Percentiles rank a stretch among this genome's conserved stretches.
Conservation (phyloP, 2,113 vertebrate genomes). For the Brienomyrus brachyistius region DNA sequence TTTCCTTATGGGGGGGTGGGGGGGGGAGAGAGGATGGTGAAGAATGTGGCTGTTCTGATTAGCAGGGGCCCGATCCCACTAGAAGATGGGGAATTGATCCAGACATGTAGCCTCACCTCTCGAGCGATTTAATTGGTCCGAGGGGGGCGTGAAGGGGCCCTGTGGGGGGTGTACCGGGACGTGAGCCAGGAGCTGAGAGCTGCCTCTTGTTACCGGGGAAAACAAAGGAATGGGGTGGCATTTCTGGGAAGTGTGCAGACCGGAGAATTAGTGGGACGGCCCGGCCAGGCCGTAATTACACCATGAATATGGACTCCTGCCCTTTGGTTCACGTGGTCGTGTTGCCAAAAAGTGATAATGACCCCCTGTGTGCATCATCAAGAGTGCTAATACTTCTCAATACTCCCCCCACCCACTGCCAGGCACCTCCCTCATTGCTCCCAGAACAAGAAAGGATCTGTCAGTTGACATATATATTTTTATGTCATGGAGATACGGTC, state of each 20-base stretch:
- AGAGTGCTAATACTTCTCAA: not conserved
- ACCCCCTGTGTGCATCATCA: slow-evolving; percentile 24
- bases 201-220: not conserved
- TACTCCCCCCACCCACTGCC: not conserved
- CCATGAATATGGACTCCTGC: slow-evolving; percentile 51
- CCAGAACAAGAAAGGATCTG: not conserved
- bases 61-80: slow-evolving; percentile 34
- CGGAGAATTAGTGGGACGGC: slow-evolving; percentile 36
- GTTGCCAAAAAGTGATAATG: slow-evolving; percentile 46
- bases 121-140: slow-evolving; percentile 38
- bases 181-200: not conserved
- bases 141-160: slow-evolving; percentile 18
- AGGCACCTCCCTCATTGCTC: not conserved
- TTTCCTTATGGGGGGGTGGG: slow-evolving; percentile 15
- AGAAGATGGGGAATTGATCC: slow-evolving; percentile 35
- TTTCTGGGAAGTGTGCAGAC: not conserved
- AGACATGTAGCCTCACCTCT: slow-evolving; percentile 35
- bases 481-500: slow-evolving; percentile 39
- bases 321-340: slow-evolving; percentile 40
- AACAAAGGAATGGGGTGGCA: not conserved
- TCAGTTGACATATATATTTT: slow-evolving; percentile 28
- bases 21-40: slow-evolving; percentile 18
- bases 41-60: slow-evolving; percentile 50
- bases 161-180: not conserved
- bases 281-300: slow-evolving; percentile 48